Evolutionary conservation across 2,113 vertebrate genomes (phyloP), one percentile per base, ranked within the genome.

Genomic region (Andinoacara biseriatus): DNA sequence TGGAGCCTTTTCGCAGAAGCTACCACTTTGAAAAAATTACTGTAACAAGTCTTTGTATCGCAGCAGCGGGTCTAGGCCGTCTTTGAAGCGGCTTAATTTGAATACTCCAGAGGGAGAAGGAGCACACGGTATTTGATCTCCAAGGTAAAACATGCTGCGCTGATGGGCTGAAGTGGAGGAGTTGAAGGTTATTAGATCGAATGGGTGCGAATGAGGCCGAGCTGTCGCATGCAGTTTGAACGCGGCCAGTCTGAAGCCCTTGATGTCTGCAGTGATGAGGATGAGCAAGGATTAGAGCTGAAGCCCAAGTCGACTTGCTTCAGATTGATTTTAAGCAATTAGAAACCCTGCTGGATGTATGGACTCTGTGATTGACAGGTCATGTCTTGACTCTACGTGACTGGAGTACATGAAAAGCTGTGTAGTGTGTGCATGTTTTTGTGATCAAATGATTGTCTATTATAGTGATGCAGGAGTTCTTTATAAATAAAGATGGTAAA

Each of bases 121-220:
- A 77, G 82, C 87, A n/a, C 58, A 1, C 80, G 75, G 80, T 43
- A 82, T 94, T 94, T 94, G 92, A 94, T 92, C 84, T 91, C 85
- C 59, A 83, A 92, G 92, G 90, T 93, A 85, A 90, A 91, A 78
- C 60, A 49, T 14, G 83, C 14, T 0, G 81, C 26, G 69, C 76
- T 79, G 88, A 86, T 84, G 83, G 85, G 89, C 79, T 29, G 89
- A 24, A 56, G 81, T 24, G 90, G 76, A 81, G 49, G 67, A 87
- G 84, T 79, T 94, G 92, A 94, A 89, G 93, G 87, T 92, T 89
- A 92, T 94, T 88, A 60, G 89, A 88, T 76, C 3, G 65, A 93
- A 91, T 89, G 88, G 88, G 83, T 13, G 85, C n/a, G 77, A 82
- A 81, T 65, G 86, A 85, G 85, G 88, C 82, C 22, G 38, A 52